Conservation (phyloP, 2,113 vertebrate species). For the Pao palembangensis region DNA sequence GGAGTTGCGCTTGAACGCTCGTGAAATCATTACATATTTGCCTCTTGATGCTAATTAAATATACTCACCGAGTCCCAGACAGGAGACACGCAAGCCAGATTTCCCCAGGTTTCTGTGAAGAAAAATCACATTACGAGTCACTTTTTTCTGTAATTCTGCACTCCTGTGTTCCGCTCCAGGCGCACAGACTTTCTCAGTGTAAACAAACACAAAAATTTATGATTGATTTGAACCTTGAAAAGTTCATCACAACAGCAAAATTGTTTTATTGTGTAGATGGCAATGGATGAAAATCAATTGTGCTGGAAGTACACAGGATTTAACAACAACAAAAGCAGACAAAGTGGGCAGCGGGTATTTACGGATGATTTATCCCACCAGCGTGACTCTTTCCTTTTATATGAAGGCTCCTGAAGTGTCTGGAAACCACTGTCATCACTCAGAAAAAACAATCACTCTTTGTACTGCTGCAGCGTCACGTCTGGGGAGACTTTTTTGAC, state of each 20-base stretch:
- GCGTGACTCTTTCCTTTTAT: background rate
- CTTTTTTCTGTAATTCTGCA: background rate
- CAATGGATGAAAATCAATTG: background rate
- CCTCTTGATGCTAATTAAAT: conserved; percentile 31
- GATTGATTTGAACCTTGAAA: background rate
- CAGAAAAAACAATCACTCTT: conserved; percentile 4
- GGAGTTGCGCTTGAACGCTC: conserved; percentile 21
- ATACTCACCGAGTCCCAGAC: conserved; percentile 93
- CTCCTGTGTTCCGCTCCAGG: background rate
- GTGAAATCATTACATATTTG: conserved; percentile 24
- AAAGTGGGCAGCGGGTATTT: background rate
- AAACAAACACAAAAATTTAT: conserved; percentile 13
- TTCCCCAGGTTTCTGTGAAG: conserved; percentile 90
- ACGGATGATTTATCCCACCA: conserved; percentile 9
- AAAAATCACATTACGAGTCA: conserved; percentile 26
- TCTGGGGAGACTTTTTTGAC: conserved; percentile 4
- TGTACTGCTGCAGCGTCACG: conserved; percentile 4
- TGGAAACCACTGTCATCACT: background rate
- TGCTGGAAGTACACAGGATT: background rate
- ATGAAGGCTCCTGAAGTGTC: background rate
- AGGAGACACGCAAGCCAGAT: conserved; percentile 93
- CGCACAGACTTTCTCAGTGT: background rate
- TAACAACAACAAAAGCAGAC: background rate
- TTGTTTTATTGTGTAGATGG: background rate
- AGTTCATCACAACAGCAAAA: background rate